Conservation (phyloP, 1,140 invertebrate genomes). For the Mylabris phalerata region DNA sequence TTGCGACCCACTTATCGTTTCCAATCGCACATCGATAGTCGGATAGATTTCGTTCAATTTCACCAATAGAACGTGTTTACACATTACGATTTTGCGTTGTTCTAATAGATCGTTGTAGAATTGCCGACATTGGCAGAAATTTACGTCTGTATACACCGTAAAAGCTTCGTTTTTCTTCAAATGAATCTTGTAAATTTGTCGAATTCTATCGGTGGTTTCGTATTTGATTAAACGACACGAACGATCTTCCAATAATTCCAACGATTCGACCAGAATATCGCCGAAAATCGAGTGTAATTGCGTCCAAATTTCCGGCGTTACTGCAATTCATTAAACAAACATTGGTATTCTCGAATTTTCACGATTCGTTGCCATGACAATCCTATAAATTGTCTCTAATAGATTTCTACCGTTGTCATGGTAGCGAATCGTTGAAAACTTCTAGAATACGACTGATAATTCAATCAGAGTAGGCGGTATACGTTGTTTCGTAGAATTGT, state of each 20-base stretch:
- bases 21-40: constrained; percentile 38
- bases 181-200: constrained; percentile 50
- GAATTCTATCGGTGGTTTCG: constrained; percentile 34
- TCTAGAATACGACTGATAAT: too few relatives aligned
- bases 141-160: constrained; percentile 52
- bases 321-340: too few relatives aligned
- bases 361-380: too few relatives aligned
- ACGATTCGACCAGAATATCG: constrained; percentile 46
- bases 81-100: constrained; percentile 47
- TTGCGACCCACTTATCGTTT: constrained; percentile 42
- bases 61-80: constrained; percentile 58
- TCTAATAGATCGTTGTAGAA: constrained; percentile 53
- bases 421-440: too few relatives aligned
- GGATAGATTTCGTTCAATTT: constrained; percentile 48
- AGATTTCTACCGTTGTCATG: too few relatives aligned
- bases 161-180: constrained; percentile 49
- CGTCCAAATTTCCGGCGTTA: too few relatives aligned
- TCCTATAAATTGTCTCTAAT: too few relatives aligned
- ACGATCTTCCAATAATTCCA: constrained; percentile 52
- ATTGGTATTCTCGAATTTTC: too few relatives aligned
- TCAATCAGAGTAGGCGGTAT: too few relatives aligned
- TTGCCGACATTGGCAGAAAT: constrained; percentile 55
- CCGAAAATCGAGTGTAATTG: constrained; percentile 44
- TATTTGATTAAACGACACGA: constrained; percentile 44
- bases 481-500: too few relatives aligned